Percentiles rank a stretch among this genome's conserved stretches.
phyloP scores from a whole-genome alignment of 92 coral and sea anemone genomes.

The Epizoanthus scotinus region DNA sequence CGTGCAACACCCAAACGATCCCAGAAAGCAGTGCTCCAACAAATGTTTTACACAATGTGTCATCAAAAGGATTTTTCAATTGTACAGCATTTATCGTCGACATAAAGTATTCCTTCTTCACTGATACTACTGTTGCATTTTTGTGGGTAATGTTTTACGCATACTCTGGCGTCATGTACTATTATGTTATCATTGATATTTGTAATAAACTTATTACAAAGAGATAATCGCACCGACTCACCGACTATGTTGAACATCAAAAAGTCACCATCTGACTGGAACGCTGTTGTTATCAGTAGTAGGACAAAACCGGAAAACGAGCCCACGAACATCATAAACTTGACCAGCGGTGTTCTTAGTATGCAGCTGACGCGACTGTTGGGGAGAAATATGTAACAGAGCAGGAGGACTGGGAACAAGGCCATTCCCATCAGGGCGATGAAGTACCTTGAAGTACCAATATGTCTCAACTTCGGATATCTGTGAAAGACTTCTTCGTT shows the following conservation, averaged over 20 bases:
- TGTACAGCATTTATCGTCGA: too few species aligned
- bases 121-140: too few species aligned
- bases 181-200: too few species aligned
- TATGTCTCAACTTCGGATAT: slow-evolving; percentile 7
- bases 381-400: slow-evolving; percentile 33
- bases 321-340: slow-evolving; percentile 34
- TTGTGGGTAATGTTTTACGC: too few species aligned
- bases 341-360: slow-evolving; percentile 42
- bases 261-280: slow-evolving; percentile 32
- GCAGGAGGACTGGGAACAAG: slow-evolving; percentile 14
- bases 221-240: not conserved
- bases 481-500: slow-evolving; percentile 41
- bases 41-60: too few species aligned
- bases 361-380: slow-evolving; percentile 27
- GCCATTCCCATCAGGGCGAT: slow-evolving; percentile 18
- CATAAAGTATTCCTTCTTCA: too few species aligned
- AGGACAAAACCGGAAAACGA: slow-evolving; percentile 41
- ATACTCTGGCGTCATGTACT: too few species aligned
- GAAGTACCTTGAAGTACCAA: not conserved
- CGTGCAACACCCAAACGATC: too few species aligned
- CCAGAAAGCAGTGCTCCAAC: too few species aligned
- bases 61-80: too few species aligned
- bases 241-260: slow-evolving; percentile 30
- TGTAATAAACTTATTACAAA: not conserved
- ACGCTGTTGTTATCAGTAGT: slow-evolving; percentile 28